These are phyloP conservation scores for Eriosoma lanigerum DNA, from an alignment of 1,140 invertebrate species.

Conservation along the genomic window DNA sequence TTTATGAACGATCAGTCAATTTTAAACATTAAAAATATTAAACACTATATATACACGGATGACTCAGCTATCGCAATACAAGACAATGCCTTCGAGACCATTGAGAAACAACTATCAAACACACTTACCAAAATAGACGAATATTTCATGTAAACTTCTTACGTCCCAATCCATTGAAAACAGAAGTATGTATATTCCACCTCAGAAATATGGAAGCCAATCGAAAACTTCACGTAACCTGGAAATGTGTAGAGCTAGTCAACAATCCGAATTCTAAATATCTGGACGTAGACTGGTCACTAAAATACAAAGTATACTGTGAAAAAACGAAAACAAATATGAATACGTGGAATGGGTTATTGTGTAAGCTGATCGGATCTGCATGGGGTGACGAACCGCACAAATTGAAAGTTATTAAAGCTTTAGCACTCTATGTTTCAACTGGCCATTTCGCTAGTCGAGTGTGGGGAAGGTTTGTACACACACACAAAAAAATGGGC, in stretches of 20 bases:
- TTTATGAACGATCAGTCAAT: too few relatives aligned
- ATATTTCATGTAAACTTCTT: slow-evolving; percentile 3
- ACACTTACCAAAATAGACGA: not conserved
- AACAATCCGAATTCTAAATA: slow-evolving; percentile 34
- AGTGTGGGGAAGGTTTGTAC: slow-evolving; percentile 22
- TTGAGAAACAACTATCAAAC: not conserved
- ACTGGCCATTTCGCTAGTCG: slow-evolving; percentile 15
- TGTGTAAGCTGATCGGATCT: slow-evolving; percentile 2
- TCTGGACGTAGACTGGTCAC: not conserved
- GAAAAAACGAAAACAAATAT: slow-evolving; percentile 21
- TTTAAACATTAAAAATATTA: too few relatives aligned
- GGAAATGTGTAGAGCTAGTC: slow-evolving; percentile 20
- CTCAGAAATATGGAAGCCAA: slow-evolving; percentile 59
- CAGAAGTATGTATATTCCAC: too few relatives aligned
- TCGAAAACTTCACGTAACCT: slow-evolving; percentile 58
- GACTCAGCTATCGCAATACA: too few relatives aligned
- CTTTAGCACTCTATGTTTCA: slow-evolving; percentile 15
- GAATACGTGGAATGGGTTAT: not conserved
- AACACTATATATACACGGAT: too few relatives aligned
- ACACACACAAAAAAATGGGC: slow-evolving; percentile 46
- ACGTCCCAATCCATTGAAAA: slow-evolving; percentile 7
- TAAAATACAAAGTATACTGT: slow-evolving; percentile 35
- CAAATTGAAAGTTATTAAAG: not conserved
- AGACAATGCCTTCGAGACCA: too few relatives aligned
- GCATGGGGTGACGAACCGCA: slow-evolving; percentile 13